Evolutionary conservation across 1,140 invertebrate genomes (phyloP).

Genomic region (Drosophila guanche): DNA sequence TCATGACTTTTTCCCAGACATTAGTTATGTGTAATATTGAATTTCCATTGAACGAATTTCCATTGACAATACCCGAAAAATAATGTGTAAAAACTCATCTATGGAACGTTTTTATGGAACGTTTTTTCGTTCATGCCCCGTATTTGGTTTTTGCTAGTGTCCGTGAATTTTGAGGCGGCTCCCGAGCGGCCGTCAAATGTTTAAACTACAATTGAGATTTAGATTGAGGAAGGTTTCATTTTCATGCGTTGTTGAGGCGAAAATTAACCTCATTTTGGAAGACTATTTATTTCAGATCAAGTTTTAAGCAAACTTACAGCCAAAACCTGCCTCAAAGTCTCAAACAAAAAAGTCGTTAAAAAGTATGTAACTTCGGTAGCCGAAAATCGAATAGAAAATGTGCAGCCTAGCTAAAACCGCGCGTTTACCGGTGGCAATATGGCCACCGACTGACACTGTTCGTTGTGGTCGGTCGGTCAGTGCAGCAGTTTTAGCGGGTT

Average conservation of each 20-base stretch:
- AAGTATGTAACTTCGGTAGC: too few species aligned
- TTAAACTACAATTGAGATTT: constrained; percentile 24
- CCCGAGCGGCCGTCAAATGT: constrained; percentile 13
- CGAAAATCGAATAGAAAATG: background rate
- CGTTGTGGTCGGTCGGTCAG: background rate
- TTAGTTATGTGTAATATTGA: constrained; percentile 25
- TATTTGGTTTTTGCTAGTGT: constrained; percentile 7
- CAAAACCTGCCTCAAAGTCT: too few species aligned
- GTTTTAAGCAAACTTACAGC: too few species aligned
- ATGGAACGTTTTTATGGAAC: constrained; percentile 13
- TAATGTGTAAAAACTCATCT: constrained; percentile 35
- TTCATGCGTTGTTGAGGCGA: background rate
- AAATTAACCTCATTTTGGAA: constrained; percentile 3
- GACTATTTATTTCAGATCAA: too few species aligned
- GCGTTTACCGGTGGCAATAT: background rate
- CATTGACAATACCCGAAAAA: constrained; percentile 5
- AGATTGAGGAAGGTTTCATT: constrained; percentile 5
- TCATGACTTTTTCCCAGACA: constrained; percentile 12
- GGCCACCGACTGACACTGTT: background rate
- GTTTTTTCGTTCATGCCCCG: background rate
- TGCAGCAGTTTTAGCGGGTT: constrained; percentile 21
- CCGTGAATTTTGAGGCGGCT: constrained; percentile 5
- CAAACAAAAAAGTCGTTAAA: too few species aligned
- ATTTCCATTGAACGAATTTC: constrained; percentile 42
- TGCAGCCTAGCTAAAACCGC: background rate